Base-by-base conservation (phyloP, 2,797 vertebrate species). In the Scomberomorus guttatus region DNA sequence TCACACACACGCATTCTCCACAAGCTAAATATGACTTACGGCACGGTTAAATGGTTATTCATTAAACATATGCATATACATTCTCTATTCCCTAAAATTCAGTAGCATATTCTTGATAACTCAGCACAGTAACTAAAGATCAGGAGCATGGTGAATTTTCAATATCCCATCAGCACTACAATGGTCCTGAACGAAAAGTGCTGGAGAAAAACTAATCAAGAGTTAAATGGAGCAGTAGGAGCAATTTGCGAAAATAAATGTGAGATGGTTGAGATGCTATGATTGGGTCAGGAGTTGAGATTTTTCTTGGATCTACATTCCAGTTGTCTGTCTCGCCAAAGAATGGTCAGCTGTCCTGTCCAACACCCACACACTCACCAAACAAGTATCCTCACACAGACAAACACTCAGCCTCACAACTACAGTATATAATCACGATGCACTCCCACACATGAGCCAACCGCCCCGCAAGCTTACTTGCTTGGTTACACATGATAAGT, bases 191-290 rank as follows among this genome's bases (percentile, higher is more conserved):
- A 44, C 75, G 81, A 34, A 48, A 65, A 54, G 2, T 5, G 15
- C 10, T 10, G 10, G 17, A 42, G 27, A 57, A 42, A 55, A 18
- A 55, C 59, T 75, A 34, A 88, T 85, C 62, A 77, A 44, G 20
- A 63, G 29, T 20, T 68, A 72, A 85, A 64, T 59, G 57, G 29
- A 39, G 20, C 0, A 12, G 57, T 6, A 9, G 34, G 75, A 22
- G 58, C 66, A 81, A 61, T 78, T 72, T 72, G 25, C 14, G 34
- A 61, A 51, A 72, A 32, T 6, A 75, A 75, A 83, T 78, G 57
- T 77, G 10, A 15, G 29, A 52, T 51, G 54, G 27, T 1, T 50
- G 24, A 71, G 51, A 48, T 51, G 14, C 60, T 50, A 1, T 13
- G 27, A 68, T 29, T 32, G 29, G 37, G 29, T 0, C 1, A 65